These are phyloP conservation scores for Catostomus latipinnis DNA, from an alignment of 2,797 vertebrate species.

Conservation along the genomic window DNA sequence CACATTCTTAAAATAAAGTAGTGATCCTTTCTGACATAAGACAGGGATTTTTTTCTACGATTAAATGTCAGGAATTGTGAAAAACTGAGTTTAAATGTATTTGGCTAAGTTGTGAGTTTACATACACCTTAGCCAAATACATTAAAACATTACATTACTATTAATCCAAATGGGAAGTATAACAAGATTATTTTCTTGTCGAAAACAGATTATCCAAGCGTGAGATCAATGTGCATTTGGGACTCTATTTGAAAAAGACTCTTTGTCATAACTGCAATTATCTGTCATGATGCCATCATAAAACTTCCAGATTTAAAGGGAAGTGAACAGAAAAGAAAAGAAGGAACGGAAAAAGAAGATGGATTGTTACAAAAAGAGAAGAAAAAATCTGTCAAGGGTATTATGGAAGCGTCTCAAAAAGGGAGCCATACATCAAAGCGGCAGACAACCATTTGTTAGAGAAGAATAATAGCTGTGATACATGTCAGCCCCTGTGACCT, in stretches of 20 bases:
- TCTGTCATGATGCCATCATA: constrained; percentile 67
- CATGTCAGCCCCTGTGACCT: constrained; percentile 79
- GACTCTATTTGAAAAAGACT: constrained; percentile 46
- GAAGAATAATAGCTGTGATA: constrained; percentile 83
- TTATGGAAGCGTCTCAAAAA: constrained; percentile 79
- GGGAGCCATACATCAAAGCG: constrained; percentile 82
- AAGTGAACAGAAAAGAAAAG: constrained; percentile 46
- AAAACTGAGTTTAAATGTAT: no score
- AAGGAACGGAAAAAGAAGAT: constrained; percentile 66
- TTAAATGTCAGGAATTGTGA: no score
- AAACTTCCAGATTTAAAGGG: constrained; percentile 66
- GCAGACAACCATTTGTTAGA: constrained; percentile 81
- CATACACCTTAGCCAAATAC: neutral
- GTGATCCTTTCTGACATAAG: no score
- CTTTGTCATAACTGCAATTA: constrained; percentile 71
- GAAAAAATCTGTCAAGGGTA: constrained; percentile 79
- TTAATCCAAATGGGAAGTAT: constrained; percentile 30
- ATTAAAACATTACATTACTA: neutral
- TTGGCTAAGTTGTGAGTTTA: neutral
- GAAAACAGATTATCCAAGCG: constrained; percentile 59
- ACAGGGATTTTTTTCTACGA: no score
- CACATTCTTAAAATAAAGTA: no score
- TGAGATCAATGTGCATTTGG: constrained; percentile 59
- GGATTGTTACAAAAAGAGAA: constrained; percentile 73
- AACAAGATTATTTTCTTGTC: constrained; percentile 48